Conservation (phyloP, 2,113 vertebrate species). For the Limanda limanda region DNA sequence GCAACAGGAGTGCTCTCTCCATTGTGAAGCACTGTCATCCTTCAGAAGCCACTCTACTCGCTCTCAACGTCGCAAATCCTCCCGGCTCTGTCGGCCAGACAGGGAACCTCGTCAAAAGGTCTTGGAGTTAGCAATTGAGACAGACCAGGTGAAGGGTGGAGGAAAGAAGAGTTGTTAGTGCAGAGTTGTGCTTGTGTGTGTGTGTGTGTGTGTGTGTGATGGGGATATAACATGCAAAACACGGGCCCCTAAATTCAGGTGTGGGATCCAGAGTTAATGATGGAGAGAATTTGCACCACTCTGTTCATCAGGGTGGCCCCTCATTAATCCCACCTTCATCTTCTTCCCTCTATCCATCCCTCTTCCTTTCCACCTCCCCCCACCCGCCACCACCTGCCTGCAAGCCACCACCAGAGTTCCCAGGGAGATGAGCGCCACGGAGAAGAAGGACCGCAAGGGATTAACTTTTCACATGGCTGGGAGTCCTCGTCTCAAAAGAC, state of each 20-base stretch:
- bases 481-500: slow-evolving; percentile 86
- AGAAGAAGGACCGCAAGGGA: slow-evolving; percentile 85
- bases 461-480: slow-evolving; percentile 91
- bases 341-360: slow-evolving; percentile 49
- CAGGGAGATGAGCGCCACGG: slow-evolving; percentile 85
- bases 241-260: slow-evolving; percentile 31
- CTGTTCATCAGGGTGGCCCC: slow-evolving; percentile 50
- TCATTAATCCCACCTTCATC: slow-evolving; percentile 63
- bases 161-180: slow-evolving; percentile 9
- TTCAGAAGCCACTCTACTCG: slow-evolving; percentile 76
- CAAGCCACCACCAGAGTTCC: slow-evolving; percentile 83
- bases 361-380: slow-evolving; percentile 57
- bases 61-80: slow-evolving; percentile 81
- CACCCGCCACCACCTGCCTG: slow-evolving; percentile 74
- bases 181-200: slow-evolving; percentile 18
- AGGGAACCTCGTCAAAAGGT: slow-evolving; percentile 76
- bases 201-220: not conserved
- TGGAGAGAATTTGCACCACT: slow-evolving; percentile 46
- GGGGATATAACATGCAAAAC: not conserved
- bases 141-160: slow-evolving; percentile 32
- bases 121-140: slow-evolving; percentile 65
- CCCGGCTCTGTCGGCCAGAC: slow-evolving; percentile 75
- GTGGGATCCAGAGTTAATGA: slow-evolving; percentile 42
- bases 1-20: slow-evolving; percentile 76
- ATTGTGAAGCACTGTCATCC: slow-evolving; percentile 82